Base-by-base conservation (phyloP, 2,888 invertebrate species). In the Erynnis tages region DNA sequence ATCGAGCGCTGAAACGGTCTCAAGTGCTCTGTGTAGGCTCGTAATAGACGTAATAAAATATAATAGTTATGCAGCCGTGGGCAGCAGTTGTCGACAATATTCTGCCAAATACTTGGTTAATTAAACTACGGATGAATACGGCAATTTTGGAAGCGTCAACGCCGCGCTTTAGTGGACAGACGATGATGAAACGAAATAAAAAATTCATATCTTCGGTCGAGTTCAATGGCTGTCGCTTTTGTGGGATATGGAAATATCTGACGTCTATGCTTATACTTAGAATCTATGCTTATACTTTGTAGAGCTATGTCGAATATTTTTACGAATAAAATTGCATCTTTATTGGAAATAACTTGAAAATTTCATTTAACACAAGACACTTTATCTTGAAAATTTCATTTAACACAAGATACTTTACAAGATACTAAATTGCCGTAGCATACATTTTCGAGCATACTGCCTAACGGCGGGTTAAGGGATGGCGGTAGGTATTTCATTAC, bases 21-120 rank as follows among this genome's bases (percentile, higher is more conserved):
- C 49, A 49, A 41, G 41, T 49, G 41, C 41, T 40, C 49, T 32
- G 13, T 32, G 32, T 49, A 49, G 49, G 49, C 49, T 32, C 41
- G 49, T 49, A 49, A 49, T 41, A 50, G 49, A 50, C 16, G 41
- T 43, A 50, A 50, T 50, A 50, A 50, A 50, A 50, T 50, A 43
- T 50, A 50, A 50, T 50, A 50, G 49, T 43, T 50, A 43, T 43
- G 49, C 49, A 43, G 13, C 19, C 27, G 25, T 25, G 46, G 41
- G 40, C 48, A 48, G 17, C 49, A 35, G 41, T 43, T 73, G 72
- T 69, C 61, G 67, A 71, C 71, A 74, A 75, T 77, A 70, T 65
- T 69, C 67, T 65, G 71, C 73, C 73, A 73, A 77, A 71, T 70
- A 69, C 61, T 68, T 63, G 69, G 74, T 76, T 71, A 65, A 78